phyloP scores from a whole-genome alignment of 2,888 invertebrate species.

The Trypoxylon attenuatum region DNA sequence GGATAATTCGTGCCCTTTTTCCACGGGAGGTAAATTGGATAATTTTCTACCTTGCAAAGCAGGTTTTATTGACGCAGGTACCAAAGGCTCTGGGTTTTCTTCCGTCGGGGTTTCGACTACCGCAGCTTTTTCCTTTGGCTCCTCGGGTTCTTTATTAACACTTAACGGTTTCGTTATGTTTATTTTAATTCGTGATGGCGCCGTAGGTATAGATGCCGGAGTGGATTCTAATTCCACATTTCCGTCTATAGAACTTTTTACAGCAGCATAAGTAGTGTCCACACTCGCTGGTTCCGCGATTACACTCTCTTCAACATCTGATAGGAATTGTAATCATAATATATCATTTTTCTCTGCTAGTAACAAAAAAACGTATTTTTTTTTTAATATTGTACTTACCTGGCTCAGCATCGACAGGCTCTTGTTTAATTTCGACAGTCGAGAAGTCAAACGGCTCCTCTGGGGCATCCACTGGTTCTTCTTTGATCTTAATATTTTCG shows the following conservation, averaged over 20 bases:
- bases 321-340: no score
- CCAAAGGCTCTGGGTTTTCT: constrained; percentile 62
- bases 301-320: constrained; percentile 76
- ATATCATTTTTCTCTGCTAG: no score
- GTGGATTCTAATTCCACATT: constrained; percentile 82
- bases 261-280: constrained; percentile 78
- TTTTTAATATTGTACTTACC: constrained; percentile 54
- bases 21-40: constrained; percentile 82
- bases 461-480: constrained; percentile 80
- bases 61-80: constrained; percentile 78
- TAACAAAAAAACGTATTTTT: no score
- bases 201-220: constrained; percentile 73
- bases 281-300: constrained; percentile 72
- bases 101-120: constrained; percentile 73
- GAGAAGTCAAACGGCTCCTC: constrained; percentile 54
- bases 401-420: constrained; percentile 64
- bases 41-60: constrained; percentile 80
- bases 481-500: constrained; percentile 80
- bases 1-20: constrained; percentile 87
- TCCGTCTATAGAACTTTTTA: constrained; percentile 84
- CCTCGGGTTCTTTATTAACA: constrained; percentile 68
- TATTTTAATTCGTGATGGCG: constrained; percentile 81
- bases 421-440: constrained; percentile 63
- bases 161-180: constrained; percentile 84
- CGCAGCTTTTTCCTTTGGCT: constrained; percentile 57